phyloP scores from a whole-genome alignment of 2,888 invertebrate genomes.

The Asteroscopus sphinx region DNA sequence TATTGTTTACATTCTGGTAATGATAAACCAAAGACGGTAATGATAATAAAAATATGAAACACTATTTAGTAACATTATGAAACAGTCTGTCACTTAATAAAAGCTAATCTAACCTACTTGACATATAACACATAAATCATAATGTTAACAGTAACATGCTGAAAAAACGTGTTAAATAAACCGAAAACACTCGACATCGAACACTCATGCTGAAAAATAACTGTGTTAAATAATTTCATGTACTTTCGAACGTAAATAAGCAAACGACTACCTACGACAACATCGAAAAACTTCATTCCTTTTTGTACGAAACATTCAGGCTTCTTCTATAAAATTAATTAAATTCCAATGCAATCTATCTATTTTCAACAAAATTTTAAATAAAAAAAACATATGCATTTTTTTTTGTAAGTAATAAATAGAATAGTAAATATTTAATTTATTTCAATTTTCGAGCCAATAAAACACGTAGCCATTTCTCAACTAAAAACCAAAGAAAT shows the following conservation, averaged over 20 bases:
- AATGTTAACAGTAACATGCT: slow-evolving; percentile 57
- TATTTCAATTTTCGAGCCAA: slow-evolving; percentile 25
- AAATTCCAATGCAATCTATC: slow-evolving; percentile 37
- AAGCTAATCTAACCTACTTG: slow-evolving; percentile 59
- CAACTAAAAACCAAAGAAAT: slow-evolving; percentile 1
- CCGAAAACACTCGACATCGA: slow-evolving; percentile 49
- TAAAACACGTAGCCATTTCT: slow-evolving; percentile 9
- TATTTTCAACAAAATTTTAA: neutral
- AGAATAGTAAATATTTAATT: slow-evolving; percentile 11
- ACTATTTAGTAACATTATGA: slow-evolving; percentile 14
- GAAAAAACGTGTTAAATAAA: slow-evolving; percentile 49
- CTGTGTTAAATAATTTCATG: slow-evolving; percentile 44
- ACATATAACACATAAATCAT: slow-evolving; percentile 62
- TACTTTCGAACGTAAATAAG: slow-evolving; percentile 48
- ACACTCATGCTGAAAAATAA: slow-evolving; percentile 56
- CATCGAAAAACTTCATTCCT: slow-evolving; percentile 48
- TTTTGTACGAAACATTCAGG: slow-evolving; percentile 34
- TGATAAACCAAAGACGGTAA: neutral
- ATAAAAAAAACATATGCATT: neutral
- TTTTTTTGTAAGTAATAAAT: slow-evolving; percentile 14
- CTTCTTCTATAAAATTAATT: slow-evolving; percentile 34
- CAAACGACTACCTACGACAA: slow-evolving; percentile 62
- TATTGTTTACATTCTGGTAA: neutral
- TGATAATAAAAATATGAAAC: neutral
- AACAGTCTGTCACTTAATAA: slow-evolving; percentile 37